Conservation (phyloP, 2,797 vertebrate species). For the Zonotrichia albicollis region DNA sequence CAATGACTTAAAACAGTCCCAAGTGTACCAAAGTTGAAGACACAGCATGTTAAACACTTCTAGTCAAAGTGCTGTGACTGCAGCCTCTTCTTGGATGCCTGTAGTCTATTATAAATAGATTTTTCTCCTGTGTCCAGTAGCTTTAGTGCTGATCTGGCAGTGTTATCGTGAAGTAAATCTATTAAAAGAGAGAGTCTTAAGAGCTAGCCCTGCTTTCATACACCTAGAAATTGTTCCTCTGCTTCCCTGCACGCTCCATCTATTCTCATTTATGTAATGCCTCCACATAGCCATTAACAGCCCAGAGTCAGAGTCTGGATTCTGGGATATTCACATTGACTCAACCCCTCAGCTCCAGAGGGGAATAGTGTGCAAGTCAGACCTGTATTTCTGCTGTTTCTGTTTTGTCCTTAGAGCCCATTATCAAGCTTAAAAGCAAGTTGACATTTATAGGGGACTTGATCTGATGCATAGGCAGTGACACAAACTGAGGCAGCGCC, state of each 20-base stretch:
- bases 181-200: neutral
- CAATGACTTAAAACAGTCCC: neutral
- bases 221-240: neutral
- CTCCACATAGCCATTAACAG: neutral
- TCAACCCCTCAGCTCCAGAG: neutral
- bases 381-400: neutral
- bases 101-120: neutral
- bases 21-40: neutral
- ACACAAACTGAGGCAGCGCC: fast-evolving
- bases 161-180: neutral
- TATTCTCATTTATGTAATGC: neutral
- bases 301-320: neutral
- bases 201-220: neutral
- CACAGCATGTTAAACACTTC: neutral
- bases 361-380: neutral
- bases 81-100: neutral
- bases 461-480: fast-evolving
- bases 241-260: neutral
- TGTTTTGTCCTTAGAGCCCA: neutral
- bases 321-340: neutral
- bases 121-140: constrained; percentile 11
- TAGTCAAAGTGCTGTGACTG: neutral
- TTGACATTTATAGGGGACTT: neutral
- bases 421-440: neutral
- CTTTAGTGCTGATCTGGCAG: neutral